Evolutionary conservation across 1,140 invertebrate genomes (phyloP), one percentile per base, ranked within the genome.

Genomic region (Philopotamus ludificatus): DNA sequence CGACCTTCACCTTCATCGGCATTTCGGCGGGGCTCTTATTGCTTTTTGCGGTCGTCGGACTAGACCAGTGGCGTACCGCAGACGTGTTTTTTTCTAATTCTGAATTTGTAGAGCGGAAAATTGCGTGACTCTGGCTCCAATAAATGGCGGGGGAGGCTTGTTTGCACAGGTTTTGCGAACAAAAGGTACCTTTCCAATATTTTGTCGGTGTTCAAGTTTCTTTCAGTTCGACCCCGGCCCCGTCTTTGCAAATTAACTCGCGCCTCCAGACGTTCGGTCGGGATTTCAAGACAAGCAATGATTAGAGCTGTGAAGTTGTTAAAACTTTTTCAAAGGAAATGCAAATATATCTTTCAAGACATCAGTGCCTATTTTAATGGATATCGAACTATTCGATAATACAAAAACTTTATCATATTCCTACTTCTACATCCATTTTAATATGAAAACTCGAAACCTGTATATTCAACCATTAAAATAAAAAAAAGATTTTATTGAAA

Each of bases 201-300:
- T 44, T 18, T 12, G n/a, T 2, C 4, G 4, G 47, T 9, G n/a
- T 34, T 26, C 54, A n/a, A n/a, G n/a, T 28, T 4, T 28, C 39
- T 42, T 57, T 57, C 28, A 41, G 54, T 21, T 7, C 2, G 34
- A 1, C n/a, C 54, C 9, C 10, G 4, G 10, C 21, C 1, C 54
- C 54, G 39, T 57, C 54, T 57, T 57, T 57, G 54, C 54, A 57
- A 57, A 57, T 57, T 57, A 57, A 41, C 54, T 20, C 54, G 26
- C 25, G 28, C 28, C 4, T 34, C 28, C 28, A 34, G 28, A n/a
- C n/a, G n/a, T n/a, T n/a, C n/a, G 28, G 12, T 34, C 4, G 28
- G 28, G 28, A 34, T 34, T 34, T 34, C 12, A n/a, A n/a, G n/a
- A n/a, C n/a, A n/a, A n/a, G n/a, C n/a, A n/a, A n/a, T n/a, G n/a